These are phyloP conservation scores for Ailuropoda melanoleuca DNA, from an alignment of 2,113 vertebrate species.

Conservation along the genomic window DNA sequence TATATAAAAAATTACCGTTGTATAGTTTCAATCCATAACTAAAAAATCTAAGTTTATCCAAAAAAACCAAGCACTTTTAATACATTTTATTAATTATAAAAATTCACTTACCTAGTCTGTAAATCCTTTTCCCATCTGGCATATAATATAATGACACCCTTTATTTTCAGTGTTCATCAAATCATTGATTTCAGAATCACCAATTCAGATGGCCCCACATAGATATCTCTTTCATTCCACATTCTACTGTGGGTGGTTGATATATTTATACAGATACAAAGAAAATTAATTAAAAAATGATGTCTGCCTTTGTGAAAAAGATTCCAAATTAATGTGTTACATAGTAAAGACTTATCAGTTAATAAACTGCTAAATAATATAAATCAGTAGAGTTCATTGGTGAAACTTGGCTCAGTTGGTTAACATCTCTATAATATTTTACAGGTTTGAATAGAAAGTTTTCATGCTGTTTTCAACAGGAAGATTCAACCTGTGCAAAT, in stretches of 20 bases:
- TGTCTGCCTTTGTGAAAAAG: background rate
- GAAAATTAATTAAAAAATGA: background rate
- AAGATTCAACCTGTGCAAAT: conserved; percentile 11
- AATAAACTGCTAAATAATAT: background rate
- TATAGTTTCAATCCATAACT: background rate
- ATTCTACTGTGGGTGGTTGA: background rate
- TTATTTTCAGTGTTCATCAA: conserved; percentile 5
- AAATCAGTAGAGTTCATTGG: background rate
- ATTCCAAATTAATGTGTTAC: background rate
- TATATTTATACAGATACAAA: background rate
- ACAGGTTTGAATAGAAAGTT: background rate
- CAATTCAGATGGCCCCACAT: background rate
- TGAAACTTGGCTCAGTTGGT: background rate
- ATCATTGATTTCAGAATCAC: background rate
- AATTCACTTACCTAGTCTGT: background rate
- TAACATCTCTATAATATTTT: background rate
- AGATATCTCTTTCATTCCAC: background rate
- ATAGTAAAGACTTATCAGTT: background rate
- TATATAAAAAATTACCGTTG: background rate
- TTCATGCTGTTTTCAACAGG: background rate
- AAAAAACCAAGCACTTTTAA: background rate
- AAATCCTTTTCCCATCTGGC: background rate
- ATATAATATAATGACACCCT: background rate
- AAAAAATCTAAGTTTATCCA: background rate
- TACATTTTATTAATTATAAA: background rate